Conservation (phyloP, 2,797 vertebrate genomes). For the Helostoma temminkii region DNA sequence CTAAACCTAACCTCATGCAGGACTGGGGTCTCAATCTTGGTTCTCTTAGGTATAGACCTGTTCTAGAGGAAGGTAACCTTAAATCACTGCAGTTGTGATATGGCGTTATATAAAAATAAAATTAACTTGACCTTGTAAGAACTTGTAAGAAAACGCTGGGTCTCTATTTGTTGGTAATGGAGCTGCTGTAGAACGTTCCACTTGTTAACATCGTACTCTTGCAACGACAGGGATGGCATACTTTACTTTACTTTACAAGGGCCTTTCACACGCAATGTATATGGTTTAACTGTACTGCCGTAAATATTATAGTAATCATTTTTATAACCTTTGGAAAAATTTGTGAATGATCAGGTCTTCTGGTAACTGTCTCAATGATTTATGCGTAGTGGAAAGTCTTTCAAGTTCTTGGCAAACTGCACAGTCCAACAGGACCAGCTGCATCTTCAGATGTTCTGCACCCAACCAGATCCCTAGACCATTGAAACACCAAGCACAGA, state of each 20-base stretch:
- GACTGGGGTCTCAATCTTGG: no score
- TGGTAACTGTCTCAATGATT: background rate
- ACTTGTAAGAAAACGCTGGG: no score
- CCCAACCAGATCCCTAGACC: no score
- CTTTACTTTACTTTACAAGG: background rate
- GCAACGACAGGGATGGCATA: background rate
- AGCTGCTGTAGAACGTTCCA: conserved; percentile 19
- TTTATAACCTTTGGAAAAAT: background rate
- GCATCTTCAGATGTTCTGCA: background rate
- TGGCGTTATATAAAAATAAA: no score
- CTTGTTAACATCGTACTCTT: conserved; percentile 31
- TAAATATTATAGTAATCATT: background rate
- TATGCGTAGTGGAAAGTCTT: background rate
- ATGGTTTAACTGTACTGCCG: background rate
- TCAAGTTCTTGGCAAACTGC: no score
- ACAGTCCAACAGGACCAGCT: background rate
- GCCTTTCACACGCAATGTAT: background rate
- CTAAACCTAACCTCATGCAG: no score
- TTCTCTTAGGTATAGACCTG: no score
- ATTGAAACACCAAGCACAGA: background rate
- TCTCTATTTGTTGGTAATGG: conserved; percentile 17
- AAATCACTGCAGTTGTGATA: no score
- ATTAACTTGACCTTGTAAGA: no score
- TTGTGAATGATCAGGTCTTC: no score
- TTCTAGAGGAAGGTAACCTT: no score